phyloP scores from a whole-genome alignment of 1,140 invertebrate species.

The Sinella curviseta region DNA sequence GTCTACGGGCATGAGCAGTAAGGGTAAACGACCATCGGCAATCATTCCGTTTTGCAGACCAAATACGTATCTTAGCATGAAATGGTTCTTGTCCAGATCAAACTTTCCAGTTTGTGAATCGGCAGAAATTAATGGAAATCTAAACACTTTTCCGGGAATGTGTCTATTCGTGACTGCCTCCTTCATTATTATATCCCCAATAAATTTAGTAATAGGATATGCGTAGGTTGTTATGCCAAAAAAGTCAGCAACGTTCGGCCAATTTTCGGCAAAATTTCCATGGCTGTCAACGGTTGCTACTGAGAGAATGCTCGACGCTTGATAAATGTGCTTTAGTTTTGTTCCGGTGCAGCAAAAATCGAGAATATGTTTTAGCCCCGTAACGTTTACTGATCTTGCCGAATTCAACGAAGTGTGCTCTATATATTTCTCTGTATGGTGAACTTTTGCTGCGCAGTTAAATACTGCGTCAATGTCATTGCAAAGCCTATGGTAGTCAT shows the following conservation, averaged over 20 bases:
- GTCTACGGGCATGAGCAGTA: neutral
- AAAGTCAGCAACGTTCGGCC: neutral
- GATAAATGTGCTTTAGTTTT: neutral
- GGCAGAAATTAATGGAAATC: neutral
- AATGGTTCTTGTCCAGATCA: neutral
- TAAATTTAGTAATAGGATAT: constrained; percentile 19
- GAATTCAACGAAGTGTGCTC: neutral
- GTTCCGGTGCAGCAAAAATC: neutral
- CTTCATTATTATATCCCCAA: neutral
- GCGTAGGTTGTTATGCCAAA: neutral
- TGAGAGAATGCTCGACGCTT: neutral
- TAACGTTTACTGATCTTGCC: neutral
- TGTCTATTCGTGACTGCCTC: neutral
- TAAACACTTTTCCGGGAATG: neutral
- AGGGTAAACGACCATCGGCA: neutral
- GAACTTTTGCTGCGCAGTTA: neutral
- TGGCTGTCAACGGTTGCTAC: neutral
- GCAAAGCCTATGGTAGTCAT: neutral
- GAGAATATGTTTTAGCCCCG: neutral
- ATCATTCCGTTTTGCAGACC: neutral
- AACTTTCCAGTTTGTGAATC: neutral
- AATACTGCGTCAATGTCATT: neutral
- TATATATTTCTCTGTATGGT: neutral
- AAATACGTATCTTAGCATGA: neutral
- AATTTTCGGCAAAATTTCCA: no score